A percentile compares a stretch with the other conserved stretches of the same genome.
Conservation (phyloP, 2,113 vertebrate species). For the Gallinago jamesoni region DNA sequence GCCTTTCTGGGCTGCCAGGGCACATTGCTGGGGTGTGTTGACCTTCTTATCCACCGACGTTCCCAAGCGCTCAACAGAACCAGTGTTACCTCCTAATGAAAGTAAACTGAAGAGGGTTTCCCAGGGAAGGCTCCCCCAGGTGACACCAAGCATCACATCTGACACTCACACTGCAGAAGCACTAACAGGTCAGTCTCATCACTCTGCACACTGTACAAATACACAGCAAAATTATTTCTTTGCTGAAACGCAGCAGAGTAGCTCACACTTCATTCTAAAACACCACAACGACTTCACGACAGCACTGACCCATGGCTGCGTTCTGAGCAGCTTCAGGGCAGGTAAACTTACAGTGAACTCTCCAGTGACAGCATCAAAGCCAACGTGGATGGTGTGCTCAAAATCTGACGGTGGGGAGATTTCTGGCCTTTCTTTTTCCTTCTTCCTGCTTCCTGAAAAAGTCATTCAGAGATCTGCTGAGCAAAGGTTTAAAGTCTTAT, state of each 20-base stretch:
- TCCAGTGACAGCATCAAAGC: slow-evolving; percentile 96
- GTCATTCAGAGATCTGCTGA: not conserved
- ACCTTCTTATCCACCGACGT: not conserved
- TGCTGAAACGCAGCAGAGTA: not conserved
- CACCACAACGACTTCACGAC: not conserved
- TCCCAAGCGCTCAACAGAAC: not conserved
- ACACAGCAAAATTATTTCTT: not conserved
- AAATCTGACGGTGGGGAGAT: slow-evolving; percentile 97
- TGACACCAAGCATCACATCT: not conserved
- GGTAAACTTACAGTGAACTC: slow-evolving; percentile 92
- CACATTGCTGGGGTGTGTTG: not conserved
- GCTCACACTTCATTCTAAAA: not conserved
- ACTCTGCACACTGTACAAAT: not conserved
- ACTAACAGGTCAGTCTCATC: not conserved
- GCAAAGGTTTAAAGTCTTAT: not conserved
- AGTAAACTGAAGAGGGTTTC: not conserved
- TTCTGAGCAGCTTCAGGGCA: not conserved
- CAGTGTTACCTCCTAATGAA: not conserved
- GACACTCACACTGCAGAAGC: not conserved
- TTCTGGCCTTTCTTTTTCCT: slow-evolving; percentile 94
- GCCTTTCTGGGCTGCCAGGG: not conserved
- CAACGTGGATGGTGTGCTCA: slow-evolving; percentile 97
- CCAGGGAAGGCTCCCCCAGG: not conserved
- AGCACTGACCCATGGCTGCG: not conserved
- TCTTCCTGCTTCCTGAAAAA: slow-evolving; percentile 88